Evolutionary conservation across 1,140 invertebrate species (phyloP), one percentile per base, ranked within the genome.

Genomic region (Popillia japonica): DNA sequence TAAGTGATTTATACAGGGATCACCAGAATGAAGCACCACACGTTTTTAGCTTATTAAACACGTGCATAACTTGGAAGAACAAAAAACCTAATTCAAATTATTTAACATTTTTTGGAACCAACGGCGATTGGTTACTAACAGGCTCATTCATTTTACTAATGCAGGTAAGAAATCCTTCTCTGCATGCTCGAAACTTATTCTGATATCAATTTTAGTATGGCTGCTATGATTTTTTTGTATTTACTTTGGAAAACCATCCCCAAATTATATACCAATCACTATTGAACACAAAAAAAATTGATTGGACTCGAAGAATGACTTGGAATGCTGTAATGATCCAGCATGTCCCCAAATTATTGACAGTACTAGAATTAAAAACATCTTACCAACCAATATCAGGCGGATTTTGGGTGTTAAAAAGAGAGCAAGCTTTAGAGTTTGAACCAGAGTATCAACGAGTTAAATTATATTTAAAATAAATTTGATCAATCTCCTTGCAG

Each of bases 141-240:
- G 72, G 72, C 11, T 42, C 72, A 22, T 74, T 74, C 27, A 10
- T 68, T 27, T 20, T 68, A 17, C 9, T 74, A 74, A 74, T 74
- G 72, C 34, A 74, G 61, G 61, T 68, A 68, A 27, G 22, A 27
- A 14, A 27, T 68, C 22, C 27, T 22, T 27, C 17, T 68, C 10
- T 68, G 9, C 9, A 23, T 6, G 27, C 27, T 68, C n/a, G n/a
- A n/a, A n/a, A n/a, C n/a, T n/a, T n/a, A n/a, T n/a, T n/a, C n/a
- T n/a, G n/a, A n/a, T n/a, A n/a, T n/a, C n/a, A 22, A 34, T 76
- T 76, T 76, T 42, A 76, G 75, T 76, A 76, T 76, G 22, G 10
- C 27, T 76, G 41, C 9, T 44, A 48, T 7, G 75, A 76, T 27
- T 20, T 78, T 9, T 73, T 78, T 17, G 20, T 78, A 8, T 78